phyloP scores from a whole-genome alignment of 2,888 invertebrate species.

The Synergus japonicus region DNA sequence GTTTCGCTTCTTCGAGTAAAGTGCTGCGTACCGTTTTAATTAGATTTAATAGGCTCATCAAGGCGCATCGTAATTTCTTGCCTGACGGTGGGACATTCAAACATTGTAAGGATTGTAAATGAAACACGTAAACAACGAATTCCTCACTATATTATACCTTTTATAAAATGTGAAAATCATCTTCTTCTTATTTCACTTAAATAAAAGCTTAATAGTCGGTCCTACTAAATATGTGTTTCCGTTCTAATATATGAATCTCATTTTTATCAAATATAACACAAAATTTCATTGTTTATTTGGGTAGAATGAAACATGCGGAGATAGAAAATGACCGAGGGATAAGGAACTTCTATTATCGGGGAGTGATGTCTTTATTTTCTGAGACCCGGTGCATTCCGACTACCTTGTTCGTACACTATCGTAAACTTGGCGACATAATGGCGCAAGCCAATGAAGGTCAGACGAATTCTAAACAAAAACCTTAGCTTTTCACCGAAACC shows the following conservation, averaged over 20 bases:
- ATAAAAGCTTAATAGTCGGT: no score
- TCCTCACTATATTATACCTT: not conserved
- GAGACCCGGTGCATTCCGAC: slow-evolving; percentile 6
- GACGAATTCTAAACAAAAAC: not conserved
- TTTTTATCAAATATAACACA: not conserved
- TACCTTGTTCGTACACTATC: slow-evolving; percentile 2
- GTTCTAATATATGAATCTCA: no score
- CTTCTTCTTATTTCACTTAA: not conserved
- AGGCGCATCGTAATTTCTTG: slow-evolving; percentile 15
- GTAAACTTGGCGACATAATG: slow-evolving; percentile 14
- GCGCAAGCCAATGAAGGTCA: not conserved
- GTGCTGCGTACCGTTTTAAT: slow-evolving; percentile 33
- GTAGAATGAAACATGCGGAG: not conserved
- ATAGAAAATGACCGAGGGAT: not conserved
- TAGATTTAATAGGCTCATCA: slow-evolving; percentile 20
- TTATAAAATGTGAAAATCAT: slow-evolving; percentile 14
- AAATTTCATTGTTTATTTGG: not conserved
- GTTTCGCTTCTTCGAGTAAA: slow-evolving; percentile 24
- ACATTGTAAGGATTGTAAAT: slow-evolving; percentile 32
- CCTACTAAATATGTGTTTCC: no score
- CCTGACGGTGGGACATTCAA: slow-evolving; percentile 7
- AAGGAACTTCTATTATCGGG: not conserved
- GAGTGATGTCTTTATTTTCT: slow-evolving; percentile 3
- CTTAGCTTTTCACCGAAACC: not conserved
- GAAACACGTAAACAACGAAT: slow-evolving; percentile 12